Evolutionary conservation across 2,888 invertebrate species (phyloP).

Genomic region (Acleris sparsana): DNA sequence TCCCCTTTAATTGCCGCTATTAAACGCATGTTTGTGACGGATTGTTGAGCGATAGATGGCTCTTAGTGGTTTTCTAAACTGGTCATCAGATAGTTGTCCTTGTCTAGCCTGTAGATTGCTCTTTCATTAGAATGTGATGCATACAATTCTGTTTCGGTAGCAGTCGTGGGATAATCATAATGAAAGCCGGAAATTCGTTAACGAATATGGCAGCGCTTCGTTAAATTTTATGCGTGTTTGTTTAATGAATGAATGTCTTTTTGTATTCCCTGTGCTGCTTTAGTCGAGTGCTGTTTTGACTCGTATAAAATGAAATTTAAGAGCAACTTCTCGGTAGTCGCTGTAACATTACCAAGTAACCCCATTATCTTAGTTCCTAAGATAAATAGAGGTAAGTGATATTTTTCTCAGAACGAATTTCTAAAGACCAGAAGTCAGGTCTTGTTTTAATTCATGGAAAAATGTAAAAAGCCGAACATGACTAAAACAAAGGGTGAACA

Average conservation of each 20-base stretch:
- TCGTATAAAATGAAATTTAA: conserved; percentile 20
- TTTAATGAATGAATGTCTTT: conserved; percentile 79
- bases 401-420: neutral
- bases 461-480: neutral
- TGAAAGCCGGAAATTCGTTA: conserved; percentile 80
- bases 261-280: conserved; percentile 72
- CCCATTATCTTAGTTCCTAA: conserved; percentile 3
- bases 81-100: conserved; percentile 48
- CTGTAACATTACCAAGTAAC: conserved; percentile 18
- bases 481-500: conserved; percentile 4
- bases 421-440: neutral
- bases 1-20: conserved; percentile 76
- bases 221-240: conserved; percentile 80
- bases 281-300: conserved; percentile 42
- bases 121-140: conserved; percentile 53
- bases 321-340: neutral
- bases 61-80: conserved; percentile 46
- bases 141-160: conserved; percentile 44
- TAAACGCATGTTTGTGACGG: conserved; percentile 73
- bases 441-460: neutral
- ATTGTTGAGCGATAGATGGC: conserved; percentile 71
- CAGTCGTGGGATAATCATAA: conserved; percentile 65
- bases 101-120: conserved; percentile 43
- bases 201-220: conserved; percentile 78
- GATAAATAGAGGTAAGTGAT: conserved; percentile 5